Percentiles rank a stretch among this genome's conserved stretches.
phyloP scores from a whole-genome alignment of 2,888 invertebrate species.

The Palloptera scutellata region DNA sequence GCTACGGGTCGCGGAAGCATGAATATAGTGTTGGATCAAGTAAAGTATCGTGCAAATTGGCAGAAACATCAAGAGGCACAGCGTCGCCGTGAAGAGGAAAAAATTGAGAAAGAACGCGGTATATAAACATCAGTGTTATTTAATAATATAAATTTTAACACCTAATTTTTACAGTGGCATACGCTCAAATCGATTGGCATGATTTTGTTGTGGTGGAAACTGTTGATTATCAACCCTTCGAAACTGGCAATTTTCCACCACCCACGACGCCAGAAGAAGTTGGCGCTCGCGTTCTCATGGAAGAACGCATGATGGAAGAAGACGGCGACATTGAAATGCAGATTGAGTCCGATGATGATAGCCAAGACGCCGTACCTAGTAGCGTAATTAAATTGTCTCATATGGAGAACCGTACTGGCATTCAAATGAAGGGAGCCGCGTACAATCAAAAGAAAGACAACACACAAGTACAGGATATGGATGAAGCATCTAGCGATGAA shows the following conservation, averaged over 20 bases:
- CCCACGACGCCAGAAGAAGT: conserved; percentile 98
- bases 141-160: background rate
- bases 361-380: conserved; percentile 53
- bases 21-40: conserved; percentile 81
- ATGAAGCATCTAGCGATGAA: conserved; percentile 84
- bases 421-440: conserved; percentile 65
- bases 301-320: conserved; percentile 80
- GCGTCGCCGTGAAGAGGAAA: conserved; percentile 92
- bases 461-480: conserved; percentile 86
- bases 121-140: conserved; percentile 36
- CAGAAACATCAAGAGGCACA: conserved; percentile 93
- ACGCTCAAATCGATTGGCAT: conserved; percentile 99
- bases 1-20: conserved; percentile 67
- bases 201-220: conserved; percentile 99
- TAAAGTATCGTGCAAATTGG: conserved; percentile 96
- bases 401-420: conserved; percentile 71
- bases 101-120: conserved; percentile 91
- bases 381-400: conserved; percentile 68
- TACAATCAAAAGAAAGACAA: conserved; percentile 65
- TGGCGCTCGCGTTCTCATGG: conserved; percentile 91
- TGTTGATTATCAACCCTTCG: conserved; percentile 97
- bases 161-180: conserved; percentile 71
- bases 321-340: conserved; percentile 90
- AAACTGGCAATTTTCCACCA: conserved; percentile 94
- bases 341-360: conserved; percentile 81